Evolutionary conservation across 2,888 invertebrate species (phyloP).

Genomic region (Parelbella ahira): DNA sequence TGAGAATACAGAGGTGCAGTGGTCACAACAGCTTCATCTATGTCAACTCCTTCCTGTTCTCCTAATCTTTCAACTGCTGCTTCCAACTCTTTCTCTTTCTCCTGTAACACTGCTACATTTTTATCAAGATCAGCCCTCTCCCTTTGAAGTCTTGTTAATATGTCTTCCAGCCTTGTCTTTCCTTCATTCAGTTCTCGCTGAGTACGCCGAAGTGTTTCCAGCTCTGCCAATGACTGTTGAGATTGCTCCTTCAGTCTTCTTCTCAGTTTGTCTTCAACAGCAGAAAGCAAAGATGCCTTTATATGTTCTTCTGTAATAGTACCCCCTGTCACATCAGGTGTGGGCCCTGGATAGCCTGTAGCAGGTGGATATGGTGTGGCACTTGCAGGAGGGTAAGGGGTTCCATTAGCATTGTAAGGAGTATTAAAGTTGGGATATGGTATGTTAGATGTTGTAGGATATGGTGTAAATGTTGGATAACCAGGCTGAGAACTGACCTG

Average conservation of each 20-base stretch:
- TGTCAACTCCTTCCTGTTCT: slow-evolving; percentile 90
- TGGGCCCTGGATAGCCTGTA: slow-evolving; percentile 43
- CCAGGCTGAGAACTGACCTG: slow-evolving; percentile 48
- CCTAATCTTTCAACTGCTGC: slow-evolving; percentile 88
- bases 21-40: slow-evolving; percentile 98
- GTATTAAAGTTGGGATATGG: slow-evolving; percentile 77
- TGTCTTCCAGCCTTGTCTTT: slow-evolving; percentile 88
- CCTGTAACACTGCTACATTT: slow-evolving; percentile 90
- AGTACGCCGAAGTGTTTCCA: slow-evolving; percentile 92
- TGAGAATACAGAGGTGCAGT: slow-evolving; percentile 98
- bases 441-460: slow-evolving; percentile 60
- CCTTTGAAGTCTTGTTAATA: slow-evolving; percentile 87
- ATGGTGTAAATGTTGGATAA: slow-evolving; percentile 63
- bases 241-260: slow-evolving; percentile 93
- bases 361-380: slow-evolving; percentile 55
- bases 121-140: slow-evolving; percentile 91
- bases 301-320: slow-evolving; percentile 98
- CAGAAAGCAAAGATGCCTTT: slow-evolving; percentile 94
- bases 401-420: slow-evolving; percentile 60
- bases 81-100: slow-evolving; percentile 93
- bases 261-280: slow-evolving; percentile 96
- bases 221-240: slow-evolving; percentile 94
- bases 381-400: slow-evolving; percentile 40
- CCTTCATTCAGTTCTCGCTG: slow-evolving; percentile 93
- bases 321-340: slow-evolving; percentile 79